Evolutionary conservation across 2,888 invertebrate genomes (phyloP), one percentile per base, ranked within the genome.

Genomic region (Andrena hattorfiana): DNA sequence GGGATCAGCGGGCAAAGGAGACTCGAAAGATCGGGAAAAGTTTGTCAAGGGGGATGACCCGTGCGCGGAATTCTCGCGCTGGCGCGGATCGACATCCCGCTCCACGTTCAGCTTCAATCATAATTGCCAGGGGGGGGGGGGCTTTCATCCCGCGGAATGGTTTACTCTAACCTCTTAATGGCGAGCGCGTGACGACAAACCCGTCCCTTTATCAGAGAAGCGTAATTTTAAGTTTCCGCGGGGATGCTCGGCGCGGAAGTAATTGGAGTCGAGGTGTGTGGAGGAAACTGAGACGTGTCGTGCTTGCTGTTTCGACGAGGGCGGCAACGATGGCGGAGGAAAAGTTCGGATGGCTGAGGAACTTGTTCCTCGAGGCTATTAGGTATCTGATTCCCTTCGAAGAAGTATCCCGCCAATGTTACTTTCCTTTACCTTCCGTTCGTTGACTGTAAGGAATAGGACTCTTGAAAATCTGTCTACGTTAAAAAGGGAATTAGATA

Each of bases 171-270:
- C 23, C 56, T 23, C 56, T 23, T 23, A 23, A 54, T 54, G 54
- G 54, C 8, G n/a, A 3, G 8, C 20, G 54, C 54, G 54, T 54
- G 54, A 54, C 20, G 54, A 20, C 42, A 54, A 54, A 54, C 54
- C 20, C 54, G 23, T 54, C 6, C 54, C 42, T 42, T 42, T 42
- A 54, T 54, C 20, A 20, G 23, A 2, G 54, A 20, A 54, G 54
- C 54, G 23, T 54, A n/a, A 23, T 54, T 54, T 54, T 54, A 54
- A 54, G 54, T 54, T 54, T 54, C 54, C 54, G 3, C 54, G 54
- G 54, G 20, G 54, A 8, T n/a, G n/a, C 8, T 54, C 20, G 54
- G 54, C 54, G n/a, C 8, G n/a, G 54, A 23, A 23, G 23, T 54
- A 23, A 54, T 54, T 54, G 54, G 20, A 23, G 54, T 3, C n/a